Percentiles rank a stretch among this genome's conserved stretches.
These are phyloP conservation scores for Heliconius melpomene DNA, from an alignment of 1,140 invertebrate species.

Conservation along the genomic window DNA sequence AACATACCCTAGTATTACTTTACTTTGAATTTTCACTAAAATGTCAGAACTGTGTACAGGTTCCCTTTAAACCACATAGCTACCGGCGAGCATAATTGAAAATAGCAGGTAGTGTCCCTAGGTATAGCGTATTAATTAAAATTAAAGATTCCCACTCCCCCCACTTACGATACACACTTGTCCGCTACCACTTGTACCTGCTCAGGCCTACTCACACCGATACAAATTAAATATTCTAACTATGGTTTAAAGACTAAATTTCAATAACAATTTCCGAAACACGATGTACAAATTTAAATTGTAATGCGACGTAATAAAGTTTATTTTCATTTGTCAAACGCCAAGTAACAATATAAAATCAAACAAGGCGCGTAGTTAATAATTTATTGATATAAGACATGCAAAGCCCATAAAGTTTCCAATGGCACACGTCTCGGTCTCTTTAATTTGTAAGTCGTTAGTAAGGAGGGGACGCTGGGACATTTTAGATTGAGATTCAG, in stretches of 20 bases:
- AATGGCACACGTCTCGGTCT: slow-evolving; percentile 78
- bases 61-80: slow-evolving; percentile 70
- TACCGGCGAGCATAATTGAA: slow-evolving; percentile 73
- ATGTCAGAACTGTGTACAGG: slow-evolving; percentile 54
- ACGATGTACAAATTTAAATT: slow-evolving; percentile 51
- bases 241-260: slow-evolving; percentile 65
- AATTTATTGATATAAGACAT: slow-evolving; percentile 81
- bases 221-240: slow-evolving; percentile 66
- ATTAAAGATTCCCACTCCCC: slow-evolving; percentile 73
- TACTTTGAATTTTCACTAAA: slow-evolving; percentile 52
- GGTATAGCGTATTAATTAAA: slow-evolving; percentile 75
- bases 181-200: slow-evolving; percentile 66
- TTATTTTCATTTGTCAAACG: slow-evolving; percentile 58
- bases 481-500: slow-evolving; percentile 73
- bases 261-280: slow-evolving; percentile 43
- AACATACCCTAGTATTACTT: not conserved
- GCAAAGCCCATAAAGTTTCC: slow-evolving; percentile 80
- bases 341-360: slow-evolving; percentile 70
- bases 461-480: slow-evolving; percentile 61
- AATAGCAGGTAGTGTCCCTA: slow-evolving; percentile 68
- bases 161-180: slow-evolving; percentile 64
- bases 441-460: slow-evolving; percentile 80
- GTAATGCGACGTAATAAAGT: slow-evolving; percentile 58
- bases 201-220: slow-evolving; percentile 52
- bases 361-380: slow-evolving; percentile 80